Conservation (phyloP, 1,140 invertebrate species). For the Pararge aegeria region DNA sequence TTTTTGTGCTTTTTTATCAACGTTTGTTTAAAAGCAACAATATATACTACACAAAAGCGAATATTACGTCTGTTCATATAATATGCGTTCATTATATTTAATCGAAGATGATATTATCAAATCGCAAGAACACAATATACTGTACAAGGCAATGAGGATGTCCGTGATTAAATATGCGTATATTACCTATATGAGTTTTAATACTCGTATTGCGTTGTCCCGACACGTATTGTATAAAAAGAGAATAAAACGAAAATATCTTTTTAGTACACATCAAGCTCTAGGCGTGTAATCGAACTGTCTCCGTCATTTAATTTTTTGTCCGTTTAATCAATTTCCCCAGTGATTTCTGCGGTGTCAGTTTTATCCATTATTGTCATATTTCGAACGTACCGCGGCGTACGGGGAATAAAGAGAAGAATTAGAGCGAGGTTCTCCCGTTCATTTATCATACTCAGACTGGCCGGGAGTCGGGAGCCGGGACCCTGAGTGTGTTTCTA, state of each 20-base stretch:
- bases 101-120: too few relatives aligned
- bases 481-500: slow-evolving; percentile 63
- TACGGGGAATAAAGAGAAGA: slow-evolving; percentile 47
- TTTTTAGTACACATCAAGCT: background rate
- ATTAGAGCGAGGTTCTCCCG: slow-evolving; percentile 42
- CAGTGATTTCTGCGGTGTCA: slow-evolving; percentile 35
- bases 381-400: slow-evolving; percentile 41
- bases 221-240: too few relatives aligned
- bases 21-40: too few relatives aligned
- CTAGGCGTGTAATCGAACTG: background rate
- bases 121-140: too few relatives aligned
- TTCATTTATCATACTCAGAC: slow-evolving; percentile 69
- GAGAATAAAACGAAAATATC: background rate
- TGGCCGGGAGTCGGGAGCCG: slow-evolving; percentile 10
- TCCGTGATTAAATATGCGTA: too few relatives aligned
- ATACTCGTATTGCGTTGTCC: too few relatives aligned
- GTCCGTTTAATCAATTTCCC: slow-evolving; percentile 27
- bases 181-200: too few relatives aligned
- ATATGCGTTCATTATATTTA: too few relatives aligned
- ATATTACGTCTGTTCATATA: too few relatives aligned
- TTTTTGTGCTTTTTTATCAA: too few relatives aligned
- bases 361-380: slow-evolving; percentile 62
- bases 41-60: too few relatives aligned
- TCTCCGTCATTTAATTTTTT: background rate
- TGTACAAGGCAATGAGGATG: too few relatives aligned